Evolutionary conservation across 2,113 vertebrate species (phyloP), one percentile per base, ranked within the genome.

Genomic region (Pangasianodon hypophthalmus): DNA sequence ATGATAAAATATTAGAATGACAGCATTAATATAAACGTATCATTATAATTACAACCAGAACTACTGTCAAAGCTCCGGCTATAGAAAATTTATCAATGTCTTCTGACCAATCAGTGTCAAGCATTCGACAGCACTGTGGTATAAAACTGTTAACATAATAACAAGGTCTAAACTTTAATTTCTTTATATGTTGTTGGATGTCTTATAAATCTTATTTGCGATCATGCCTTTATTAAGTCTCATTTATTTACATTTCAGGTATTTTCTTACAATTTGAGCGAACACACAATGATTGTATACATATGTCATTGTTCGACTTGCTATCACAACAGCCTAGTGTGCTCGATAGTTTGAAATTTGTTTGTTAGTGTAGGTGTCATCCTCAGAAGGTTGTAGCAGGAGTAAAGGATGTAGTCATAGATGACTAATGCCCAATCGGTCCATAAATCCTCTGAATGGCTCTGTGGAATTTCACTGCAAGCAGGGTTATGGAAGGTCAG

Each of bases 361-460:
- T 77, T 84, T 77, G 64, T 84, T n/a, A 54, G 48, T 60, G 32
- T 84, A 16, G 54, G 44, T 81, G 84, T 54, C 24, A 62, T 90
- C 75, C 60, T 46, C 24, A 14, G 58, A 87, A 90, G 71, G 67
- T 83, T 87, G 89, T 50, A 81, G 64, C 80, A 5, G 32, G 16
- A 85, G 41, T 89, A 79, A 62, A 69, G 69, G 62, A 87, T 56
- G 32, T 18, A 24, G 71, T 84, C 88, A 69, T 87, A 86, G 77
- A 83, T 90, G 80, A 90, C 69, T 81, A 73, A 90, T 84, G 75
- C 29, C n/a, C 41, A 82, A 88, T 82, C 46, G 46, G 88, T 90
- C 82, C 92, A 93, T 95, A 92, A 94, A 88, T 94, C 92, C 79
- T 87, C 88, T 90, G 92, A 90, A 90, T 83, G 50, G 84, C 52